These are phyloP conservation scores for Belonocnema kinseyi DNA, from an alignment of 1,140 invertebrate genomes.

Conservation along the genomic window DNA sequence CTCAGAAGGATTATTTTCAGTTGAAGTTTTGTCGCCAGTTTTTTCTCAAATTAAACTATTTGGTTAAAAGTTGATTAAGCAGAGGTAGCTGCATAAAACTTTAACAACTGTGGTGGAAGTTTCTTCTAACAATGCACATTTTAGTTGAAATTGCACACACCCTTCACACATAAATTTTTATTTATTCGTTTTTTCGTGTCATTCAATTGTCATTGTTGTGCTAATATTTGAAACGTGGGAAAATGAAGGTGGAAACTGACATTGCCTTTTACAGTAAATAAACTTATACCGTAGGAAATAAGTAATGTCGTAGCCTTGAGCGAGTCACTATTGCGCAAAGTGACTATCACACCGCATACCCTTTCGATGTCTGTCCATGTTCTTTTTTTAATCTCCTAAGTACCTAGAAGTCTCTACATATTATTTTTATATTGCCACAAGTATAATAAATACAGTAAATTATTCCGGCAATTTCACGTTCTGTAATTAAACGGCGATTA, in stretches of 20 bases:
- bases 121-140: too few species aligned
- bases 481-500: not conserved
- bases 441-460: not conserved
- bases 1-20: too few species aligned
- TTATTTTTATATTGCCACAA: not conserved
- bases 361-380: not conserved
- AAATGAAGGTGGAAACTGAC: slow-evolving; percentile 10
- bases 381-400: not conserved
- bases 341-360: not conserved
- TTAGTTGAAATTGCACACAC: too few species aligned
- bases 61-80: too few species aligned
- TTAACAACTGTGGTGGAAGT: too few species aligned
- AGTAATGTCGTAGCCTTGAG: slow-evolving; percentile 3
- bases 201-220: not conserved
- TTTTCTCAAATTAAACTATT: too few species aligned
- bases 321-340: not conserved
- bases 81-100: too few species aligned
- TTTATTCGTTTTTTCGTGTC: too few species aligned
- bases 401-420: not conserved
- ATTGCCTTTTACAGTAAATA: slow-evolving; percentile 8
- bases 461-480: too few species aligned
- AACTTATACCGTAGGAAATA: slow-evolving; percentile 1
- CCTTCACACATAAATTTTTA: too few species aligned
- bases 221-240: slow-evolving; percentile 3
- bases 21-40: too few species aligned